These are phyloP conservation scores for Sebastes flavidus DNA, from an alignment of 2,797 vertebrate genomes.

Conservation along the genomic window DNA sequence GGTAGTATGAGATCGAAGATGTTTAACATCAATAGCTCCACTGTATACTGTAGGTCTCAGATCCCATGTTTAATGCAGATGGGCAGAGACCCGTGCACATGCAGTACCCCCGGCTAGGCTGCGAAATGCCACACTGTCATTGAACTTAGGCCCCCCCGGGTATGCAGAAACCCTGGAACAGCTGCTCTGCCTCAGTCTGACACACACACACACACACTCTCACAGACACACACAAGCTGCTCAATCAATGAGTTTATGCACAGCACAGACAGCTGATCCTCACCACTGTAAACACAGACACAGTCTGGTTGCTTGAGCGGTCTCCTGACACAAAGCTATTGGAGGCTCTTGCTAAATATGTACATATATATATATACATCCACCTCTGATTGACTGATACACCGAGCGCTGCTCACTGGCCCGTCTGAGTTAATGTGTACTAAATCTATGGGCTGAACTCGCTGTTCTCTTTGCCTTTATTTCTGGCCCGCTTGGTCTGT, in stretches of 20 bases:
- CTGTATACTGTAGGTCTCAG: not conserved
- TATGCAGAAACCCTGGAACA: constrained; percentile 65
- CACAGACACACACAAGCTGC: constrained; percentile 1
- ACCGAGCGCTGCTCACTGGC: not conserved
- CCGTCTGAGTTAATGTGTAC: constrained; percentile 19
- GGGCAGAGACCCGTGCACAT: constrained; percentile 33
- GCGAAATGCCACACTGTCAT: constrained; percentile 68
- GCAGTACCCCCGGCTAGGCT: constrained; percentile 20
- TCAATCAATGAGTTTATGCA: constrained; percentile 35
- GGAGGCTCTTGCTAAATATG: constrained; percentile 23
- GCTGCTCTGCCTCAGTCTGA: constrained; percentile 62
- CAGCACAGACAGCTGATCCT: constrained; percentile 56
- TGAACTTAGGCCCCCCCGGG: constrained; percentile 42
- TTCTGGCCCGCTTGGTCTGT: constrained; percentile 27
- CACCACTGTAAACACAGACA: constrained; percentile 61
- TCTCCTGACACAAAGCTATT: constrained; percentile 15
- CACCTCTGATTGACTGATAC: constrained; percentile 23
- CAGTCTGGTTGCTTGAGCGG: constrained; percentile 12
- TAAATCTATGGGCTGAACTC: constrained; percentile 50
- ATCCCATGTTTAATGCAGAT: constrained; percentile 27
- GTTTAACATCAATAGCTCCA: not conserved
- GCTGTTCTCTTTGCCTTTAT: constrained; percentile 52
- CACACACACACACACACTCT: constrained; percentile 8
- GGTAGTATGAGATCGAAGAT: not conserved
- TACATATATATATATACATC: not conserved